phyloP scores from a whole-genome alignment of 2,797 vertebrate genomes.

The Channallabes apus region DNA sequence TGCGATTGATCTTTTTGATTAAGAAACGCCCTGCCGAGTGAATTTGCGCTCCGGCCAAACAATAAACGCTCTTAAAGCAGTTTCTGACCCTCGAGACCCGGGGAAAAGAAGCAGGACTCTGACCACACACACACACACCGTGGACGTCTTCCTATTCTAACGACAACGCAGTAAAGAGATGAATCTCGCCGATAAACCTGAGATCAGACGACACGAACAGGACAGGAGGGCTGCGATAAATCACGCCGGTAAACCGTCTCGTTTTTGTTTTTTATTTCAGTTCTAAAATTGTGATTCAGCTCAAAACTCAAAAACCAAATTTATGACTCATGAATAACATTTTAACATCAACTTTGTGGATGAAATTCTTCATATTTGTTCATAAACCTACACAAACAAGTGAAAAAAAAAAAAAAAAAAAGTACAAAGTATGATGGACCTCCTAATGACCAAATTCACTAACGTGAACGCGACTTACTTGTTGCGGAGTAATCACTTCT shows the following conservation, averaged over 20 bases:
- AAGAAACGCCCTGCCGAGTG: neutral
- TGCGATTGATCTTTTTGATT: constrained; percentile 22
- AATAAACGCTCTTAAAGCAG: constrained; percentile 6
- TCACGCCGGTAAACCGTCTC: neutral
- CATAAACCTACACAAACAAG: too few relatives aligned
- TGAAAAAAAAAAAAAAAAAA: too few relatives aligned
- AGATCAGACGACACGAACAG: neutral
- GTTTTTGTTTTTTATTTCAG: neutral
- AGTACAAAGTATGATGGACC: too few relatives aligned
- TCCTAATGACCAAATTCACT: too few relatives aligned
- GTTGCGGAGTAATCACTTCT: too few relatives aligned
- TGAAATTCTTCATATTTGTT: too few relatives aligned
- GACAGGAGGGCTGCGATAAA: neutral
- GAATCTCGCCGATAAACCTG: neutral
- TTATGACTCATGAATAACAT: too few relatives aligned
- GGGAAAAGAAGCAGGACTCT: neutral
- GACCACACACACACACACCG: neutral
- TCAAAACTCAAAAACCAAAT: too few relatives aligned
- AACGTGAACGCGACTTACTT: too few relatives aligned
- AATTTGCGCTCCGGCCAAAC: neutral
- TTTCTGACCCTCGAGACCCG: neutral
- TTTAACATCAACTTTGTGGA: too few relatives aligned
- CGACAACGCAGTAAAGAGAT: neutral
- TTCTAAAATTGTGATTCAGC: too few relatives aligned
- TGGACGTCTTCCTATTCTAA: neutral